Conservation (phyloP, 2,113 vertebrate species). For the Columbina picui region DNA sequence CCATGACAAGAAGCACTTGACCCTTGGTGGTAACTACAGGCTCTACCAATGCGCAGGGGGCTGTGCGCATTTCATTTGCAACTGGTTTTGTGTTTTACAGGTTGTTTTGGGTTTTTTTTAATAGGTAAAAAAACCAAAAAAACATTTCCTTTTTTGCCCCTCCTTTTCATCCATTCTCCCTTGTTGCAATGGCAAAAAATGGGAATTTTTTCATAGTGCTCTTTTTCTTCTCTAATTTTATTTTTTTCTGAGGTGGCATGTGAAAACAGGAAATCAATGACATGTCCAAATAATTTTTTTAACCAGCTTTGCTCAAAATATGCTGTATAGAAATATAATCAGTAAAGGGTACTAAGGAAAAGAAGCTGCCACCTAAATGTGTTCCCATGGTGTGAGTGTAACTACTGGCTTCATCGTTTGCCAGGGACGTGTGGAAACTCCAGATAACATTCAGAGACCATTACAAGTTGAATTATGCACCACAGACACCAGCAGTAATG, state of each 20-base stretch:
- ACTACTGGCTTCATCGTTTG: not conserved
- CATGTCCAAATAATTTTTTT: not conserved
- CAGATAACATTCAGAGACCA: not conserved
- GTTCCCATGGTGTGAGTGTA: not conserved
- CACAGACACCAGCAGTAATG: not conserved
- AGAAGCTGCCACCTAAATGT: not conserved
- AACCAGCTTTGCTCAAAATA: not conserved
- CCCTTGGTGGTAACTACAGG: not conserved
- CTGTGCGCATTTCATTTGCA: not conserved
- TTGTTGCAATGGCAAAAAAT: not conserved
- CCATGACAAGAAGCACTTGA: slow-evolving; percentile 10
- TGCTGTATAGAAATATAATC: not conserved
- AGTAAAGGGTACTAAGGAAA: not conserved
- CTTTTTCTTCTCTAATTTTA: not conserved
- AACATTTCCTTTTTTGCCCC: not conserved
- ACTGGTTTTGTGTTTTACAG: not conserved
- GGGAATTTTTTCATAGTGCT: not conserved
- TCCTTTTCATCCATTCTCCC: not conserved
- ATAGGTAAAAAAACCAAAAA: not conserved
- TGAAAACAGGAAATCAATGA: not conserved
- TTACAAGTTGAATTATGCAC: not conserved
- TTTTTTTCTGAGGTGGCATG: not conserved
- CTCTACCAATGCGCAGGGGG: not conserved
- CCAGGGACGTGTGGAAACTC: not conserved
- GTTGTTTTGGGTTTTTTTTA: not conserved